Percentiles rank a stretch among this genome's conserved stretches.
phyloP scores from a whole-genome alignment of 2,113 vertebrate species.

The Myxocyprinus asiaticus region DNA sequence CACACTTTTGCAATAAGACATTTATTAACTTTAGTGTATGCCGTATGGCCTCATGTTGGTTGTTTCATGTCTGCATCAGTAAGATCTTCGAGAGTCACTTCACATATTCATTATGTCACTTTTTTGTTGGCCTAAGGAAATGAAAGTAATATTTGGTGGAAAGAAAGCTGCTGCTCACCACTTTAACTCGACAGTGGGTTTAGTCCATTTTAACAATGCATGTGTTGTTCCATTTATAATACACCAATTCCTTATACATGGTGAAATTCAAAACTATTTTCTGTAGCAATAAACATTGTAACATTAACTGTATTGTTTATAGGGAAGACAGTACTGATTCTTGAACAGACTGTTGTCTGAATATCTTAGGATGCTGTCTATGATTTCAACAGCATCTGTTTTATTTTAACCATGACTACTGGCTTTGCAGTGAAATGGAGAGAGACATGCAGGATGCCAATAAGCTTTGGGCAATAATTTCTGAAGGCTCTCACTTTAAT shows the following conservation, averaged over 20 bases:
- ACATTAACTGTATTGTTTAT: conserved; percentile 49
- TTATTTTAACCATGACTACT: conserved; percentile 18
- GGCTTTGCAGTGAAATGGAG: conserved; percentile 26
- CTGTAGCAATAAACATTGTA: conserved; percentile 14
- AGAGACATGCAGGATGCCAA: conserved; percentile 18
- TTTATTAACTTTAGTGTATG: not conserved
- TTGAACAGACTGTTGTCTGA: conserved; percentile 6
- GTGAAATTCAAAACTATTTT: conserved; percentile 32
- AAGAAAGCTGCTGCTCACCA: no score
- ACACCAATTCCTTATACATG: not conserved
- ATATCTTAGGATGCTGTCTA: conserved; percentile 5
- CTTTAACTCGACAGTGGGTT: no score
- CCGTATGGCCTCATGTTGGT: not conserved
- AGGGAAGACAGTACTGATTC: conserved; percentile 33
- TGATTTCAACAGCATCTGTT: not conserved
- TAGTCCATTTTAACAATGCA: no score
- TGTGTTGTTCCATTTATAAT: not conserved
- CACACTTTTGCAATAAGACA: conserved; percentile 2
- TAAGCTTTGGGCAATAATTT: conserved; percentile 33
- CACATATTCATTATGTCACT: not conserved
- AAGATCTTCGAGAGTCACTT: not conserved
- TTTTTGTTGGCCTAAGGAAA: no score
- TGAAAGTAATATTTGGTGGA: no score
- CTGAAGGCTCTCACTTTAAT: not conserved
- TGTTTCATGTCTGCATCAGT: not conserved